A percentile compares a stretch with the other conserved stretches of the same genome.
These are phyloP conservation scores for Augochlora pura DNA, from an alignment of 1,140 invertebrate genomes.

Conservation along the genomic window DNA sequence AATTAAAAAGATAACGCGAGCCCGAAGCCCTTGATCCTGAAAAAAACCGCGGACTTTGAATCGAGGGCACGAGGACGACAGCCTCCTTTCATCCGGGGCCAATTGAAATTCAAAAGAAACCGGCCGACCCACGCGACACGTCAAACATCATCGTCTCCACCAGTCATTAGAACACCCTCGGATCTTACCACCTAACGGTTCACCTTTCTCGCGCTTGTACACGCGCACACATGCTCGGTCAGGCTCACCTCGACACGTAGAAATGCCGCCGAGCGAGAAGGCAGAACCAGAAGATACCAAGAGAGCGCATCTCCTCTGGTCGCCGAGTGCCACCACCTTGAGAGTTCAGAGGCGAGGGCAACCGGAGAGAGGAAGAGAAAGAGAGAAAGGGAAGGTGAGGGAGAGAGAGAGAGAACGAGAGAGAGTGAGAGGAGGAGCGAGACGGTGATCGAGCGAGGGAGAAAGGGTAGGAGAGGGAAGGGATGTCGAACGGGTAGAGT, in stretches of 20 bases:
- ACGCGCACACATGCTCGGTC: not conserved
- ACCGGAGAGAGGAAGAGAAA: constrained; percentile 30
- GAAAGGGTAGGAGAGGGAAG: not conserved
- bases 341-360: constrained; percentile 45
- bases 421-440: not conserved
- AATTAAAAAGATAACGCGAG: not conserved
- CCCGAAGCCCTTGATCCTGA: not conserved
- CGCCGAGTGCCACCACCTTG: constrained; percentile 57
- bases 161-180: constrained; percentile 41
- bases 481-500: constrained; percentile 1
- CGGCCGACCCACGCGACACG: constrained; percentile 3
- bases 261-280: constrained; percentile 14
- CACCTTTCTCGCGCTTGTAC: not conserved
- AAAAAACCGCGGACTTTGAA: not conserved
- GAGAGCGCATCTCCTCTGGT: constrained; percentile 60
- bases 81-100: not conserved
- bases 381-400: constrained; percentile 33
- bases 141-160: not conserved
- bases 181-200: constrained; percentile 46
- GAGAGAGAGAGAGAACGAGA: constrained; percentile 25
- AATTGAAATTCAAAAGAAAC: not conserved
- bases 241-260: not conserved
- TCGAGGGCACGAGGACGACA: no score
- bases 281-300: constrained; percentile 39
- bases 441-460: not conserved